Percentiles rank a stretch among this genome's conserved stretches.
Evolutionary conservation across 2,888 invertebrate species (phyloP).

Genomic region (Stenichneumon culpator): DNA sequence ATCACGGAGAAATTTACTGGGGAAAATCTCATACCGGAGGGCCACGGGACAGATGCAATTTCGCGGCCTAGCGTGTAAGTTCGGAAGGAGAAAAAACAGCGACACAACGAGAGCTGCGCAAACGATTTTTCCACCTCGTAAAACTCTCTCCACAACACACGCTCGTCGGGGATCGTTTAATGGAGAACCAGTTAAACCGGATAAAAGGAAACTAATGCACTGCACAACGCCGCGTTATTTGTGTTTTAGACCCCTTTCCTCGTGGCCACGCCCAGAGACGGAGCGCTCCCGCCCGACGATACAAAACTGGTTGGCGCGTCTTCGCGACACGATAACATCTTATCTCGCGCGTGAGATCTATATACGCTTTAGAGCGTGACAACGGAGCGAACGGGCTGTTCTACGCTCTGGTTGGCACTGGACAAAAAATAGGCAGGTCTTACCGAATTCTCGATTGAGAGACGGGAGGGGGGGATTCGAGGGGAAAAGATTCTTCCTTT

Average conservation of each 20-base stretch:
- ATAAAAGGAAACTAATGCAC: conserved; percentile 65
- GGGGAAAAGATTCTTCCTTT: no score
- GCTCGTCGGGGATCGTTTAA: conserved; percentile 46
- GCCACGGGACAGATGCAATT: conserved; percentile 4
- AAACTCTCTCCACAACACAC: conserved; percentile 32
- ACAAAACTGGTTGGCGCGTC: conserved; percentile 62
- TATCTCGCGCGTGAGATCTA: conserved; percentile 53
- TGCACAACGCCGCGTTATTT: conserved; percentile 55
- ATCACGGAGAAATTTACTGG: conserved; percentile 13
- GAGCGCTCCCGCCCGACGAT: conserved; percentile 5
- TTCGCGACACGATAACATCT: conserved; percentile 35
- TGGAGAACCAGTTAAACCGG: conserved; percentile 67
- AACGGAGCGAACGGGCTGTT: conserved; percentile 5
- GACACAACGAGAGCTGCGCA: not conserved
- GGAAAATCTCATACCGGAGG: not conserved
- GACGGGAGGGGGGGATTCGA: not conserved
- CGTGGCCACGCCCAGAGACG: conserved; percentile 65
- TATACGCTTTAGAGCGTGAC: not conserved
- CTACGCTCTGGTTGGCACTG: conserved; percentile 8
- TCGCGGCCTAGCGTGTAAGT: not conserved
- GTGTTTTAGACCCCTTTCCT: conserved; percentile 32
- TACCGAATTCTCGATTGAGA: conserved; percentile 1
- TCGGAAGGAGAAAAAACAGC: conserved; percentile 10
- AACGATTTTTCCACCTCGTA: conserved; percentile 61
- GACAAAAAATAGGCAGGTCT: conserved; percentile 36